Conservation (phyloP, 2,797 vertebrate genomes). For the Lepus townsendii region DNA sequence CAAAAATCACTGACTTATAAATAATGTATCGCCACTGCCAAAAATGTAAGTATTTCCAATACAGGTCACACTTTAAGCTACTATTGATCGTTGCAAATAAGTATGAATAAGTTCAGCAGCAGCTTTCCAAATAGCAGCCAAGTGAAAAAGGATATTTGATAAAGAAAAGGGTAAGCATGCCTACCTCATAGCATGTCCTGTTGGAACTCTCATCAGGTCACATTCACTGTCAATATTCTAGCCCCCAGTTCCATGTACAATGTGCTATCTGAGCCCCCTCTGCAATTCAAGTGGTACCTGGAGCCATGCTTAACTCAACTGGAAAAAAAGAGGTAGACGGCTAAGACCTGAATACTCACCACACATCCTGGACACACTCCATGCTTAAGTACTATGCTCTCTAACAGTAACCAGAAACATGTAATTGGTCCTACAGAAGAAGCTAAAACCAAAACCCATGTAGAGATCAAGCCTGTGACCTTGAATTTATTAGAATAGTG, state of each 20-base stretch:
- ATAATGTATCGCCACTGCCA: not conserved
- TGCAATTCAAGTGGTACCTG: not conserved
- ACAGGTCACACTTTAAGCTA: not conserved
- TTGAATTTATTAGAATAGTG: not conserved
- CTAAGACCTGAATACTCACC: not conserved
- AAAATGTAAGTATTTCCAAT: conserved; percentile 37
- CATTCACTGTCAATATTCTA: not conserved
- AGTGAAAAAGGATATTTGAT: not conserved
- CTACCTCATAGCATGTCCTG: not conserved
- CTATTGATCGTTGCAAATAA: not conserved
- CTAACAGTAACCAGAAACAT: not conserved
- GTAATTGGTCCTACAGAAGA: not conserved
- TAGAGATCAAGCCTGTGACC: not conserved
- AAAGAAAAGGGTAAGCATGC: not conserved
- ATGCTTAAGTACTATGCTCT: not conserved
- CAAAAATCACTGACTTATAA: not conserved
- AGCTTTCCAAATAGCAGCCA: not conserved
- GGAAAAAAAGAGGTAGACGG: not conserved
- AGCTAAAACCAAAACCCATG: not conserved
- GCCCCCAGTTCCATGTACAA: not conserved
- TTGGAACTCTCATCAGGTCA: not conserved
- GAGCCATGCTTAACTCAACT: not conserved
- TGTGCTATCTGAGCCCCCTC: not conserved
- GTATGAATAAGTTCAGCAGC: not conserved
- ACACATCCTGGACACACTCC: not conserved